Evolutionary conservation across 1,140 invertebrate genomes (phyloP).

Genomic region (Caligus rogercresseyi): DNA sequence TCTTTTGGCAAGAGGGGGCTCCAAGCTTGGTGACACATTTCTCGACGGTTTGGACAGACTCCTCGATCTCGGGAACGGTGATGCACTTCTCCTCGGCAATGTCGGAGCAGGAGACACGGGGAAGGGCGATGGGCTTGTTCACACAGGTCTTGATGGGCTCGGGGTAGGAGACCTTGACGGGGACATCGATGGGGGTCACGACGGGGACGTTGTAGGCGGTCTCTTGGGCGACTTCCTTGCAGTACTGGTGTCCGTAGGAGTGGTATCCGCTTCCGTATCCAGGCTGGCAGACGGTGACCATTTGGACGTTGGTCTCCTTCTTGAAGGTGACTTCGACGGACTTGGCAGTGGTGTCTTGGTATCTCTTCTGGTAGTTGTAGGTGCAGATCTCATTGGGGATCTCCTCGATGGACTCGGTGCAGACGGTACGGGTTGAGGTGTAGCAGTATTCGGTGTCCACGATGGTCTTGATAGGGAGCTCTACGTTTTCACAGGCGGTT

Average conservation of each 20-base stretch:
- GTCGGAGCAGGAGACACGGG: too few species aligned
- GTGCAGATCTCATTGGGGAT: conserved; percentile 14
- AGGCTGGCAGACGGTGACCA: conserved; percentile 16
- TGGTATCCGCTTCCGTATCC: conserved; percentile 7
- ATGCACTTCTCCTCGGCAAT: too few species aligned
- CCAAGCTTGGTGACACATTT: too few species aligned
- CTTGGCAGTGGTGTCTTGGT: conserved; percentile 4
- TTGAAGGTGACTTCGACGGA: conserved; percentile 11
- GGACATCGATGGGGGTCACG: conserved; percentile 12
- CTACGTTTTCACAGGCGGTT: conserved; percentile 4
- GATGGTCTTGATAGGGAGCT: conserved; percentile 1
- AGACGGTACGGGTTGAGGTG: neutral
- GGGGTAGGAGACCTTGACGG: conserved; percentile 9
- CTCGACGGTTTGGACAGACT: neutral
- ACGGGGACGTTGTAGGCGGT: conserved; percentile 19
- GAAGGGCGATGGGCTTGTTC: too few species aligned
- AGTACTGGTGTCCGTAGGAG: neutral
- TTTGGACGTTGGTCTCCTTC: too few species aligned
- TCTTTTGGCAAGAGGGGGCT: conserved; percentile 11
- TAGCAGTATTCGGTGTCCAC: conserved; percentile 4
- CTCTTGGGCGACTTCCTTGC: conserved; percentile 20
- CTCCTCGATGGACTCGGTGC: conserved; percentile 10
- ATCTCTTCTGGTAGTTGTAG: conserved; percentile 4
- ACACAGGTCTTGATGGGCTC: conserved; percentile 18
- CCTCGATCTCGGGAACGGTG: too few species aligned